Evolutionary conservation across 2,888 invertebrate genomes (phyloP), one percentile per base, ranked within the genome.

Genomic region (Eupithecia pulchellata): DNA sequence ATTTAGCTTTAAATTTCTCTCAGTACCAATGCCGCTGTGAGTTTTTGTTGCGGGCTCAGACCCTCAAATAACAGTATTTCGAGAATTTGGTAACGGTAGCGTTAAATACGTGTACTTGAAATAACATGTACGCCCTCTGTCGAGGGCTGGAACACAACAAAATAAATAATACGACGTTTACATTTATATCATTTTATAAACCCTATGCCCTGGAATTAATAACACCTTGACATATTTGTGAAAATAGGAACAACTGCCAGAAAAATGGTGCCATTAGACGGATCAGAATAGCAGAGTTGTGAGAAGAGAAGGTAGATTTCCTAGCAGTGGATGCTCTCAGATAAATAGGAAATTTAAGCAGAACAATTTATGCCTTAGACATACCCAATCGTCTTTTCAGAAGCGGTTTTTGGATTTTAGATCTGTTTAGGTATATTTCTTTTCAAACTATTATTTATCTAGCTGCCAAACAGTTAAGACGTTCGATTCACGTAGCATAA

Each of bases 151-250:
- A 89, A 90, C 92, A 91, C 91, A 88, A 91, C 88, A 89, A 90
- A 93, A 93, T 93, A 93, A 93, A 93, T 93, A 93, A 93, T 93
- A 93, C 92, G 90, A 93, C 93, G 93, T 93, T 93, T 89, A 62
- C 55, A 76, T 80, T 78, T 78, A 87, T 92, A 87, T 88, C 82
- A 87, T 88, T 90, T n/a, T 79, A 70, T 20, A 4, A 58, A 14
- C 58, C 39, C 25, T 4, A 47, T 47, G n/a, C 42, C 9, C 9
- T 47, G 20, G 9, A 47, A 20, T 47, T 42, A 42, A 42, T n/a
- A 2, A 42, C n/a, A 9, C 2, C 9, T 47, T 0, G 42, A 42
- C 20, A n/a, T 47, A 47, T 20, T 20, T 20, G 13, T 52, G 52
- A 52, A 25, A 52, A 4, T 25, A 25, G 13, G 4, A 25, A 4